Evolutionary conservation across 30 jellyfish, hydroid and myxozoan genomes (phyloP), one percentile per base, ranked within the genome.

Genomic region (Aurelia sp.): DNA sequence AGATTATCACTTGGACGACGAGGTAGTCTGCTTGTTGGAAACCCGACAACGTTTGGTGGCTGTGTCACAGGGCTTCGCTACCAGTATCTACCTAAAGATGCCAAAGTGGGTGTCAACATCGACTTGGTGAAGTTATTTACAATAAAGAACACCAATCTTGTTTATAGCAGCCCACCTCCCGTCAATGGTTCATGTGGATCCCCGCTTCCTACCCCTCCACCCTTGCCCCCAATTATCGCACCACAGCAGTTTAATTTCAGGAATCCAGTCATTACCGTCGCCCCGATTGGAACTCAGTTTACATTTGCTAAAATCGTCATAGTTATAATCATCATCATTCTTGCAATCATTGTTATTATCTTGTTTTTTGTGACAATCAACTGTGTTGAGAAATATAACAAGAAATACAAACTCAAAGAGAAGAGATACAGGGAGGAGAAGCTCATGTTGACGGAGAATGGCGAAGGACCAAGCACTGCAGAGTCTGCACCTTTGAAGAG

Each of bases 181-280:
- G 65, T 47, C 11, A 38, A 38, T 21, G 75, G 84, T 13, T 27
- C 53, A 10, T 72, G 84, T 53, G 60, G 67, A 33, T 18, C 24
- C 17, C n/a, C 48, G 15, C 40, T 72, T 16, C 21, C 64, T 5
- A 38, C 20, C 47, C 84, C 84, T 2, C 67, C 64, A 16, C 84
- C 84, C 24, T 17, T 72, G 38, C 84, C 84, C 20, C 27, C 67
- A 9, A 53, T 72, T 13, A 72, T 72, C 19, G 33, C 84, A 33
- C 84, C 84, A 17, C 67, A 47, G 67, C 84, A 72, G 84, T 72
- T 72, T 72, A 72, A 38, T 48, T 24, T 72, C 67, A 59, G 69
- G 16, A 59, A 59, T n/a, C 20, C 40, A 3, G 60, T 72, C 10
- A 27, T 53, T 33, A 62, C 69, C 15, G 71, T 35, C 20, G 90